Conservation (phyloP, 2,888 invertebrate species). For the Diogma glabrata region DNA sequence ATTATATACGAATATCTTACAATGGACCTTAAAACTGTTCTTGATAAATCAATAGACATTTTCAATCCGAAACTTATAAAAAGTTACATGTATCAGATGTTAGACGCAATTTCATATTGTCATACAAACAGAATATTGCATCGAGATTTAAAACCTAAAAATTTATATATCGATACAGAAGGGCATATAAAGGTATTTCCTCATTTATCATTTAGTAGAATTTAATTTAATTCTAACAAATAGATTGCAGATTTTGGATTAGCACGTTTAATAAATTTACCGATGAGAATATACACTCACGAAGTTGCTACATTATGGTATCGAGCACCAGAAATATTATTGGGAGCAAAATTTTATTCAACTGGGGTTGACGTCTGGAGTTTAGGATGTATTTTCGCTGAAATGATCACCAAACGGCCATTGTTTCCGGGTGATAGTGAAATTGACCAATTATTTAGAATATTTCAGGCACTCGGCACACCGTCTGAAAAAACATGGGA, state of each 20-base stretch:
- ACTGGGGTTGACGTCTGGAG: constrained; percentile 95
- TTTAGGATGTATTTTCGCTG: constrained; percentile 88
- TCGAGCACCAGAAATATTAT: constrained; percentile 86
- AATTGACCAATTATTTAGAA: constrained; percentile 87
- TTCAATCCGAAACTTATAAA: constrained; percentile 53
- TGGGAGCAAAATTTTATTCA: constrained; percentile 85
- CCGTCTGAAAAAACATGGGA: constrained; percentile 80
- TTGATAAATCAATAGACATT: constrained; percentile 57
- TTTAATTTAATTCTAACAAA: not conserved
- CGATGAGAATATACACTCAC: constrained; percentile 89
- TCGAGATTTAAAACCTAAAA: constrained; percentile 92
- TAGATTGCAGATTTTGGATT: constrained; percentile 85
- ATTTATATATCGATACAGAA: constrained; percentile 74
- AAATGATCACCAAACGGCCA: constrained; percentile 63
- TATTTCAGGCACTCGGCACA: constrained; percentile 89
- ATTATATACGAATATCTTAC: constrained; percentile 90
- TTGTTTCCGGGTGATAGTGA: constrained; percentile 97
- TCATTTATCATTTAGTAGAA: not conserved
- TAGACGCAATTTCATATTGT: constrained; percentile 80
- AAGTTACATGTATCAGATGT: constrained; percentile 77
- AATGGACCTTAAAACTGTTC: constrained; percentile 82
- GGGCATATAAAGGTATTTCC: constrained; percentile 74
- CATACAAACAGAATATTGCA: constrained; percentile 84
- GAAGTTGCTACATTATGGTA: constrained; percentile 98
- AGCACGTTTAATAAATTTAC: constrained; percentile 83